Conservation (phyloP, 2,888 invertebrate species). For the Stenchaetothrips biformis region DNA sequence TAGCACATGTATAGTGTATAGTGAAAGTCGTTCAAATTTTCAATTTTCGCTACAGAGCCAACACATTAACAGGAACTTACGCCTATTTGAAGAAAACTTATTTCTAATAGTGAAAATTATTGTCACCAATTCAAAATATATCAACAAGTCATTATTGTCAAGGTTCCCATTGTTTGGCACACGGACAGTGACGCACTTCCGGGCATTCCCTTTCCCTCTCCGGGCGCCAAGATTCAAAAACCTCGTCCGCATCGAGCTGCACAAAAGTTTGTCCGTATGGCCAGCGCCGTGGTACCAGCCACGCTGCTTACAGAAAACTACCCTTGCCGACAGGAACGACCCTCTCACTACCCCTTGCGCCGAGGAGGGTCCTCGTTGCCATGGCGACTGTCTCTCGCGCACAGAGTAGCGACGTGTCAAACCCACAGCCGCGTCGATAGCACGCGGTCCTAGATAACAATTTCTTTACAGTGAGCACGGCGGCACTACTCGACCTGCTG, state of each 20-base stretch:
- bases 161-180: background rate
- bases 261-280: background rate
- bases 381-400: too few species aligned
- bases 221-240: background rate
- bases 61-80: too few species aligned
- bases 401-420: too few species aligned
- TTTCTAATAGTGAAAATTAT: background rate
- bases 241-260: background rate
- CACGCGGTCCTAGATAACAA: background rate
- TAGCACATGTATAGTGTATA: background rate
- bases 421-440: too few species aligned
- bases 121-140: conserved; percentile 15
- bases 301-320: too few species aligned
- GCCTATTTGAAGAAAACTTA: background rate
- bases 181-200: background rate
- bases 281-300: too few species aligned
- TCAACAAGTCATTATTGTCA: conserved; percentile 10
- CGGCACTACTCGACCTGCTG: background rate
- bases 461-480: conserved; percentile 6
- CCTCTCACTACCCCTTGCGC: too few species aligned
- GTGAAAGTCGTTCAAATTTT: background rate
- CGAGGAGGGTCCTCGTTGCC: too few species aligned
- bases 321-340: too few species aligned
- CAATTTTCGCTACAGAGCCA: background rate
- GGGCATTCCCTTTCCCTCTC: background rate